Conservation (phyloP, 2,888 invertebrate species). For the Chrysotoxum bicinctum region DNA sequence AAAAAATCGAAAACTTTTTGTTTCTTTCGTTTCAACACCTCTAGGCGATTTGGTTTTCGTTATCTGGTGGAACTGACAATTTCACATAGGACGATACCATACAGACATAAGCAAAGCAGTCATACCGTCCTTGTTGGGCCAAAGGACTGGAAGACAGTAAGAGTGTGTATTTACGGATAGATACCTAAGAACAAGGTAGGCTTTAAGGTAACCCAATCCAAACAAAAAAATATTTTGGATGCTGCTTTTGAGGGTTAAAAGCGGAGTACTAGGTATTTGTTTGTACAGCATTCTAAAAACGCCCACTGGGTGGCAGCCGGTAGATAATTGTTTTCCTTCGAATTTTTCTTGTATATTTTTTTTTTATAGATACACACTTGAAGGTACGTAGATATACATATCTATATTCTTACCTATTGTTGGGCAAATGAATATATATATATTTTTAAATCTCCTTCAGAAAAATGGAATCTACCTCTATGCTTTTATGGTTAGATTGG, state of each 20-base stretch:
- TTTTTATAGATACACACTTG: conserved; percentile 21
- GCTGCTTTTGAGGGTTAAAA: conserved; percentile 51
- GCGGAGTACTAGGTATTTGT: not conserved
- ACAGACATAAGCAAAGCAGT: conserved; percentile 21
- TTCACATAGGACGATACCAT: conserved; percentile 44
- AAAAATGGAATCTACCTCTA: conserved; percentile 29
- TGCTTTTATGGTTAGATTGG: conserved; percentile 20
- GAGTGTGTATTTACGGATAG: conserved; percentile 1
- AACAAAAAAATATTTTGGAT: conserved; percentile 66
- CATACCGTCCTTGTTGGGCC: conserved; percentile 37
- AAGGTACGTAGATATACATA: conserved; percentile 2
- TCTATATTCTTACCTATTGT: conserved; percentile 26
- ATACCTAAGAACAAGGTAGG: conserved; percentile 38
- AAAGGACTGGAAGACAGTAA: not conserved
- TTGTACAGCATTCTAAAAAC: conserved; percentile 29
- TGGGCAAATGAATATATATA: conserved; percentile 45
- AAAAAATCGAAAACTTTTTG: conserved; percentile 59
- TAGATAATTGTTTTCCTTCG: conserved; percentile 66
- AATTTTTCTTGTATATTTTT: conserved; percentile 24
- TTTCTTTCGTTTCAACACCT: conserved; percentile 77
- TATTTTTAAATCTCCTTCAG: conserved; percentile 3
- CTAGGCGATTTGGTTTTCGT: conserved; percentile 77
- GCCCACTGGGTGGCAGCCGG: conserved; percentile 53
- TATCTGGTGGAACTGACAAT: conserved; percentile 66
- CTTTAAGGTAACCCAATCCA: conserved; percentile 53